Percentiles rank a stretch among this genome's conserved stretches.
Conservation (phyloP, 2,797 vertebrate genomes). For the Coregonus suidteri region DNA sequence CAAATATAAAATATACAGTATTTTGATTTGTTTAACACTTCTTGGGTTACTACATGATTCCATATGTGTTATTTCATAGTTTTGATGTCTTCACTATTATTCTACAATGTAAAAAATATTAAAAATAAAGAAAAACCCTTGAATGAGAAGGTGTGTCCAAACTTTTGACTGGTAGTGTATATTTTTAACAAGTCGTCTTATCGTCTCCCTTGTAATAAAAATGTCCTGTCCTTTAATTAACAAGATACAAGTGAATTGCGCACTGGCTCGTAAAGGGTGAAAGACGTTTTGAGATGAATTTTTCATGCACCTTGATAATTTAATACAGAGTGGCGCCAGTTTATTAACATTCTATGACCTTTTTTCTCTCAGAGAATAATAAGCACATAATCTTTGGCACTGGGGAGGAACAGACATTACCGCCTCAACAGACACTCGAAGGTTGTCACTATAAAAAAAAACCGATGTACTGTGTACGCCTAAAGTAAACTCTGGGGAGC, state of each 20-base stretch:
- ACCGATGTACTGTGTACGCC: background rate
- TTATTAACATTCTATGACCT: slow-evolving; percentile 78
- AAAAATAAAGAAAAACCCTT: no score
- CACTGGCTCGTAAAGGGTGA: slow-evolving; percentile 71
- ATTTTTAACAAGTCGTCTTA: no score
- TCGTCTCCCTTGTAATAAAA: no score
- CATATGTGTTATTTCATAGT: no score
- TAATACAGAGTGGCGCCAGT: slow-evolving; percentile 74
- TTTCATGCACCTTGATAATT: slow-evolving; percentile 81
- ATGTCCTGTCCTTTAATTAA: no score
- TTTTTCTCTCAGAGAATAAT: slow-evolving; percentile 68
- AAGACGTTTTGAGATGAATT: slow-evolving; percentile 77
- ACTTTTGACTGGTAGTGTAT: no score
- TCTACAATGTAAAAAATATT: no score
- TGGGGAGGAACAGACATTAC: slow-evolving; percentile 43
- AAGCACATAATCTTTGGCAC: slow-evolving; percentile 63
- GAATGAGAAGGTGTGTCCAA: no score
- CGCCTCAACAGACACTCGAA: slow-evolving; percentile 58
- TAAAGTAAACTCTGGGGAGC: background rate
- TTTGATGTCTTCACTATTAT: no score
- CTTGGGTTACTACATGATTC: no score
- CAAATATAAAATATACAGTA: no score
- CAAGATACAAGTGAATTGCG: slow-evolving; percentile 71
- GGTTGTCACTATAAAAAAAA: slow-evolving; percentile 49
- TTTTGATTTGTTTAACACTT: no score